Conservation (phyloP, 2,888 invertebrate species). For the Folsomia manolachei region DNA sequence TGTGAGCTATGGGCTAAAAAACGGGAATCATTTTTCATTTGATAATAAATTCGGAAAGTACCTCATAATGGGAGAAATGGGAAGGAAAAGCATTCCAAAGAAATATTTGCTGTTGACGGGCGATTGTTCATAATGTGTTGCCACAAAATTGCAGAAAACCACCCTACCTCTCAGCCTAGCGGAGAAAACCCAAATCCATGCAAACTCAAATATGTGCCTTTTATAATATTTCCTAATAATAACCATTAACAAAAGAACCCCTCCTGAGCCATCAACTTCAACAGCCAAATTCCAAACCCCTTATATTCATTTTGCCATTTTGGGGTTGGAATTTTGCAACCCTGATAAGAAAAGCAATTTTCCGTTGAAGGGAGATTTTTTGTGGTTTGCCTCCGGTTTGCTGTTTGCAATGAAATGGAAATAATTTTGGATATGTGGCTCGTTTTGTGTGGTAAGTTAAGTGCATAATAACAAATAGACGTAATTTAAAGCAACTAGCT, state of each 20-base stretch:
- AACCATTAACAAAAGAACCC: not conserved
- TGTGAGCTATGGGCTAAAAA: not conserved
- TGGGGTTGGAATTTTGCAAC: conserved; percentile 3
- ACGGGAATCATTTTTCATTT: not conserved
- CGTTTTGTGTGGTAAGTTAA: not conserved
- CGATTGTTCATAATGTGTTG: not conserved
- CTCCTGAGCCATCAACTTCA: not conserved
- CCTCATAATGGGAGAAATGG: not conserved
- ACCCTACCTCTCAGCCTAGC: not conserved
- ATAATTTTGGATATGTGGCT: not conserved
- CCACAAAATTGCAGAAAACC: not conserved
- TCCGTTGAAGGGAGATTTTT: conserved; percentile 1
- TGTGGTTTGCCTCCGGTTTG: too few species aligned
- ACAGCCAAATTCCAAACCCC: not conserved
- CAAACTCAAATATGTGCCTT: too few species aligned
- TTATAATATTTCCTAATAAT: too few species aligned
- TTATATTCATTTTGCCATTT: not conserved
- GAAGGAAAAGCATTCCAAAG: not conserved
- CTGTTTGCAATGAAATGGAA: not conserved
- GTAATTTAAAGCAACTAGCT: too few species aligned
- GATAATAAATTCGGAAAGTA: not conserved
- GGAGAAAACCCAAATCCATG: too few species aligned
- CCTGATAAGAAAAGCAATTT: conserved; percentile 9
- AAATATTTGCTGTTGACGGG: conserved; percentile 7
- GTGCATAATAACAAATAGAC: not conserved